Conservation (phyloP, 2,888 invertebrate species). For the Dromius quadrimaculatus region DNA sequence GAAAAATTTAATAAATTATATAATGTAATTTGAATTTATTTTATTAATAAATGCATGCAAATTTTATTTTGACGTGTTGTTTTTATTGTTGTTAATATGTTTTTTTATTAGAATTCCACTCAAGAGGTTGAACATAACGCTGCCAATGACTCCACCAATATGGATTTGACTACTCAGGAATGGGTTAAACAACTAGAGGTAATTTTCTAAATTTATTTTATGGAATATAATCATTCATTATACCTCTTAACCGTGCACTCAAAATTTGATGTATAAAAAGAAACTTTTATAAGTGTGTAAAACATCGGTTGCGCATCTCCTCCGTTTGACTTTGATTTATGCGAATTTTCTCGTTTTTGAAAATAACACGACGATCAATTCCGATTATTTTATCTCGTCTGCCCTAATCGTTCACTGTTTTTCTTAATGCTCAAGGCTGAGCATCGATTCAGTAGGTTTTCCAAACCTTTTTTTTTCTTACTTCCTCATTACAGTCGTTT, state of each 20-base stretch:
- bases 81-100: conserved; percentile 54
- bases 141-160: conserved; percentile 61
- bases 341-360: too few relatives aligned
- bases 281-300: not conserved
- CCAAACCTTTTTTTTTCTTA: too few relatives aligned
- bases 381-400: too few relatives aligned
- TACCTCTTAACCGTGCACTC: too few relatives aligned
- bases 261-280: too few relatives aligned
- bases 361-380: too few relatives aligned
- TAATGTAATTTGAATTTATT: conserved; percentile 29
- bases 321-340: too few relatives aligned
- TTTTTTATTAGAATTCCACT: conserved; percentile 61
- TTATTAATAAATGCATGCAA: conserved; percentile 49
- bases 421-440: too few relatives aligned
- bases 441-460: too few relatives aligned
- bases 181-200: conserved; percentile 65
- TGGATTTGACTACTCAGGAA: conserved; percentile 61
- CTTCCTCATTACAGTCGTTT: too few relatives aligned
- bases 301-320: not conserved
- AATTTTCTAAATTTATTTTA: conserved; percentile 51
- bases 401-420: too few relatives aligned
- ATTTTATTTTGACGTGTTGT: conserved; percentile 53
- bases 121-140: conserved; percentile 59
- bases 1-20: conserved; percentile 23
- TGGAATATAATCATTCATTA: too few relatives aligned